Percentiles rank a stretch among this genome's conserved stretches.
Evolutionary conservation across 2,113 vertebrate genomes (phyloP).

Genomic region (Tamias sibiricus): DNA sequence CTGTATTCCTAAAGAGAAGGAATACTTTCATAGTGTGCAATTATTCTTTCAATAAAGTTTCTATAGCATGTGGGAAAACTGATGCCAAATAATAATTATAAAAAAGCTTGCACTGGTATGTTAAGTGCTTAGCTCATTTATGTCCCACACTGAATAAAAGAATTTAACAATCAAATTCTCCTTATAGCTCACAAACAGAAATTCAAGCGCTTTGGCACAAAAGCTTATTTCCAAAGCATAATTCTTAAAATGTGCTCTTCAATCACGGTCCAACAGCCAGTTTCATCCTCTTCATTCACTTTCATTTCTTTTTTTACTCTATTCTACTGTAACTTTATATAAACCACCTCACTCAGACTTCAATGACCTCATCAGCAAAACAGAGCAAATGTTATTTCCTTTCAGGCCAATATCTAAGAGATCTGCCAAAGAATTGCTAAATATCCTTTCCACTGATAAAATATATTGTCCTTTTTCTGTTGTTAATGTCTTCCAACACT

Average conservation of each 20-base stretch:
- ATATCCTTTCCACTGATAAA: background rate
- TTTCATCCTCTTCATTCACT: background rate
- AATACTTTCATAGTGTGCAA: background rate
- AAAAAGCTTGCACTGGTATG: background rate
- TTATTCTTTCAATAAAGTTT: background rate
- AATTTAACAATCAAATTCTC: background rate
- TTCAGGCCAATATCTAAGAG: background rate
- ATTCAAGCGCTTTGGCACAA: background rate
- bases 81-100: background rate
- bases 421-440: background rate
- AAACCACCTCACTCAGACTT: background rate
- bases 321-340: background rate
- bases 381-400: background rate
- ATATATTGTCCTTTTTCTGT: background rate
- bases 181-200: background rate
- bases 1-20: background rate
- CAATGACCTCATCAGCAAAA: background rate
- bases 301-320: slow-evolving; percentile 21
- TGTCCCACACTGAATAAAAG: background rate
- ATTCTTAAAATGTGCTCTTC: slow-evolving; percentile 19
- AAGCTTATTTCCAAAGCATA: slow-evolving; percentile 9
- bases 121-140: background rate
- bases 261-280: background rate
- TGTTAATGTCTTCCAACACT: background rate
- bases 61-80: background rate